Base-by-base conservation (phyloP, 2,113 vertebrate species). In the Orycteropus afer region DNA sequence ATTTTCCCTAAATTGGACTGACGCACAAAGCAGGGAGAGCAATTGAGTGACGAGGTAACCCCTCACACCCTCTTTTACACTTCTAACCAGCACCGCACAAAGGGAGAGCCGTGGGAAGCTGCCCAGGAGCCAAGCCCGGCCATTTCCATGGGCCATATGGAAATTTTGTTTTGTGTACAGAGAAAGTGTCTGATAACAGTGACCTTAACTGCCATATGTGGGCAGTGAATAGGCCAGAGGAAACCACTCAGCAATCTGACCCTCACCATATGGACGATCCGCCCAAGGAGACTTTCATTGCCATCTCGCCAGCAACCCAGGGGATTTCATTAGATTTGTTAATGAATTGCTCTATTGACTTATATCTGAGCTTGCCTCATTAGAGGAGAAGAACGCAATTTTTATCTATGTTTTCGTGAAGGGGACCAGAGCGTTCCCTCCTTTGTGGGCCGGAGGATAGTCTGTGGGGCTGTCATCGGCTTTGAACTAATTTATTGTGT, bases 271-370 rank as follows among this genome's bases (percentile, higher is more conserved):
- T 99, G 99, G 99, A 99, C 98, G 98, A 97, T 98, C 98, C 98
- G 98, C 99, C 99, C 99, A 98, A 98, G 99, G 99, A 97, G 98
- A 98, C 98, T 98, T 97, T 98, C 96, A 93, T 98, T 97, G 98
- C 99, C 98, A 98, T 98, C 98, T 98, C 98, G 95, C 98, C 97
- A 98, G 98, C 98, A 98, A 98, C 99, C 99, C 98, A 76, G 97
- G 99, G 99, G 99, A 99, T 99, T 99, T 98, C 97, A 97, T 98
- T 99, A 99, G 99, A 99, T 99, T 99, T 99, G 99, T 99, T 99
- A 99, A 99, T 99, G 99, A 99, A 99, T 99, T 99, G 99, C 99
- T 99, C 99, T 99, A 99, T 99, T 99, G 99, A 99, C 99, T 99
- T 99, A 98, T 98, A 99, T 99, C 99, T 98, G 99, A 98, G 98